Conservation (phyloP, 1,140 invertebrate species). For the Drosophila leontia region DNA sequence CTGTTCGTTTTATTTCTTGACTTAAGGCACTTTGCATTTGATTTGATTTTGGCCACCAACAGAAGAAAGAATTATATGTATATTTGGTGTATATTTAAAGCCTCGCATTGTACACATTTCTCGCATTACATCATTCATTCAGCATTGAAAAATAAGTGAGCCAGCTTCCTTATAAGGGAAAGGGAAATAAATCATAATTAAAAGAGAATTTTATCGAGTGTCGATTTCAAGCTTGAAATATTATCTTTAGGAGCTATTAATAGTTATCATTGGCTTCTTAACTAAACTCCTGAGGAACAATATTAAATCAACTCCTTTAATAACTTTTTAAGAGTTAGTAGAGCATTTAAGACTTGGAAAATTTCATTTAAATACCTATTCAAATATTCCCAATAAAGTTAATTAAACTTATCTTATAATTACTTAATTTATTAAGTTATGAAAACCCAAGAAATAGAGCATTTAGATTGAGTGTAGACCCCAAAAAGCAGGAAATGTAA, state of each 20-base stretch:
- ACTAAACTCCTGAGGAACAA: background rate
- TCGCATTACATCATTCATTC: conserved; percentile 27
- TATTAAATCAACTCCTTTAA: no score
- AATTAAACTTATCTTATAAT: background rate
- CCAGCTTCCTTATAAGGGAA: background rate
- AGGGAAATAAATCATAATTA: background rate
- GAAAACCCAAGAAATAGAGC: background rate
- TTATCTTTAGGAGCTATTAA: background rate
- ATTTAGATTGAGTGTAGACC: background rate
- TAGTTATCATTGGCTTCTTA: background rate
- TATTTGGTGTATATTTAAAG: conserved; percentile 23
- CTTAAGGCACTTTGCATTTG: conserved; percentile 35
- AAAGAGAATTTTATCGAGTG: no score
- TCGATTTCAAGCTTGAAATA: background rate
- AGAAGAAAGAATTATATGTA: conserved; percentile 19
- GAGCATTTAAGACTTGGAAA: background rate
- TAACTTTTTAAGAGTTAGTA: background rate
- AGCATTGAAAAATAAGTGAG: conserved; percentile 4
- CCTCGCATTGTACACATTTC: conserved; percentile 34
- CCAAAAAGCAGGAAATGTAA: conserved; percentile 22
- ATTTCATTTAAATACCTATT: background rate
- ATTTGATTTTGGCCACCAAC: conserved; percentile 30
- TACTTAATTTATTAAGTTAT: background rate
- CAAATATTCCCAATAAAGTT: background rate
- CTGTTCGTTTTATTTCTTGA: conserved; percentile 1